A percentile compares a stretch with the other conserved stretches of the same genome.
Evolutionary conservation across 1,140 invertebrate genomes (phyloP).

Genomic region (Idris sp.): DNA sequence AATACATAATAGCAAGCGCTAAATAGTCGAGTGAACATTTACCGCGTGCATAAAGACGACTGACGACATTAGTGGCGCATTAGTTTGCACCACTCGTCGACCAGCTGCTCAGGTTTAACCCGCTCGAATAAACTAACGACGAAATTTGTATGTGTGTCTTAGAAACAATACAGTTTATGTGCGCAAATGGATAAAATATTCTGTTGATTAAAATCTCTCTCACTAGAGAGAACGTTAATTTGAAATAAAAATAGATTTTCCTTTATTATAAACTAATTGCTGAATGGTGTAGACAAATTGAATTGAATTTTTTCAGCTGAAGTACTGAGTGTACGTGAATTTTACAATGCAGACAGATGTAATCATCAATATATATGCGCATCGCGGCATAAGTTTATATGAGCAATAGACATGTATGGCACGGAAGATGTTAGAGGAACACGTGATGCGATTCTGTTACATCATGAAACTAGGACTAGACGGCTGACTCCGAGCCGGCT

Average conservation of each 20-base stretch:
- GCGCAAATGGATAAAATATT: slow-evolving; percentile 1
- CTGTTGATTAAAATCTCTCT: too few species aligned
- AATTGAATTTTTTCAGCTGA: too few species aligned
- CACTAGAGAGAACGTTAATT: too few species aligned
- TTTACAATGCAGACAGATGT: slow-evolving; percentile 27
- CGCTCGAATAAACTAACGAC: slow-evolving; percentile 18
- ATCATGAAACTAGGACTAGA: slow-evolving; percentile 39
- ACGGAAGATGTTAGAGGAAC: slow-evolving; percentile 17
- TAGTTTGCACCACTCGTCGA: slow-evolving; percentile 55
- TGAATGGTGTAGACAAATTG: too few species aligned
- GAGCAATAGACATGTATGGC: slow-evolving; percentile 39
- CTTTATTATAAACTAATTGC: too few species aligned
- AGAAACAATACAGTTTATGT: slow-evolving; percentile 33
- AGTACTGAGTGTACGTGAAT: too few species aligned
- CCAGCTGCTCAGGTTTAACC: slow-evolving; percentile 50
- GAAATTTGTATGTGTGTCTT: slow-evolving; percentile 11
- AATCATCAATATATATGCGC: slow-evolving; percentile 37
- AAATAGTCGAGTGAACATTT: slow-evolving; percentile 45
- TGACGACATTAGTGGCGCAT: slow-evolving; percentile 61
- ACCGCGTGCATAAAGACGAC: slow-evolving; percentile 55
- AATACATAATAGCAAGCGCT: slow-evolving; percentile 44
- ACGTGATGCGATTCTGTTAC: slow-evolving; percentile 36
- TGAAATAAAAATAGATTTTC: too few species aligned
- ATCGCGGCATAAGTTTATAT: slow-evolving; percentile 32
- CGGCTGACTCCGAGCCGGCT: slow-evolving; percentile 11